Evolutionary conservation across 2,113 vertebrate genomes (phyloP).

Genomic region (Willisornis vidua): DNA sequence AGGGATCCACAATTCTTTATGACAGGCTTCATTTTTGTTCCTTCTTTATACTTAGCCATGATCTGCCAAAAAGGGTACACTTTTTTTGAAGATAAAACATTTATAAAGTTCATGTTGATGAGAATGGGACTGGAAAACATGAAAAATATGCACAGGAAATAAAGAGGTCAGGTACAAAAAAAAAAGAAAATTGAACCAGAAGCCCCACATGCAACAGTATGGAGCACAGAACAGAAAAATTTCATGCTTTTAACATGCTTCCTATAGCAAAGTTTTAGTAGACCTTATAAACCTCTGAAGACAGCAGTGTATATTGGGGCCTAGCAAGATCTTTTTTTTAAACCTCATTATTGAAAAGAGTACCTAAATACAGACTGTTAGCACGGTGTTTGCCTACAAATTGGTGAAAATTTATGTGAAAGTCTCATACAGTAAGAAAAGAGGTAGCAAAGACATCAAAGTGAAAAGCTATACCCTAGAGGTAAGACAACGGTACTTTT

Average conservation of each 20-base stretch:
- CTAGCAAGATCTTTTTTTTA: not conserved
- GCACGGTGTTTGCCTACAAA: not conserved
- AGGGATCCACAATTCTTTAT: not conserved
- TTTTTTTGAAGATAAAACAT: not conserved
- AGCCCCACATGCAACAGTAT: no score
- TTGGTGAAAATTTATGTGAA: not conserved
- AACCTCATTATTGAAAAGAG: not conserved
- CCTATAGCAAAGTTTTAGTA: not conserved
- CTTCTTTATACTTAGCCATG: not conserved
- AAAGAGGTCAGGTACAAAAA: not conserved
- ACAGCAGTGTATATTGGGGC: not conserved
- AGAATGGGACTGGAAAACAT: not conserved
- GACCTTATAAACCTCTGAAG: not conserved
- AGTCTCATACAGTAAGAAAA: not conserved
- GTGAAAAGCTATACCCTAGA: not conserved
- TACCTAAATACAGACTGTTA: not conserved
- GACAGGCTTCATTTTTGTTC: not conserved
- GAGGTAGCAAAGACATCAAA: not conserved
- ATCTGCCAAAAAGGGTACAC: accelerated
- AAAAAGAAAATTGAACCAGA: not conserved
- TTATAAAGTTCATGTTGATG: not conserved
- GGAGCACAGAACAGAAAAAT: not conserved
- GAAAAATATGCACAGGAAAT: not conserved
- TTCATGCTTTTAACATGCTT: not conserved
- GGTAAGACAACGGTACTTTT: not conserved